phyloP scores from a whole-genome alignment of 2,888 invertebrate genomes.

The Chirona hameri region DNA sequence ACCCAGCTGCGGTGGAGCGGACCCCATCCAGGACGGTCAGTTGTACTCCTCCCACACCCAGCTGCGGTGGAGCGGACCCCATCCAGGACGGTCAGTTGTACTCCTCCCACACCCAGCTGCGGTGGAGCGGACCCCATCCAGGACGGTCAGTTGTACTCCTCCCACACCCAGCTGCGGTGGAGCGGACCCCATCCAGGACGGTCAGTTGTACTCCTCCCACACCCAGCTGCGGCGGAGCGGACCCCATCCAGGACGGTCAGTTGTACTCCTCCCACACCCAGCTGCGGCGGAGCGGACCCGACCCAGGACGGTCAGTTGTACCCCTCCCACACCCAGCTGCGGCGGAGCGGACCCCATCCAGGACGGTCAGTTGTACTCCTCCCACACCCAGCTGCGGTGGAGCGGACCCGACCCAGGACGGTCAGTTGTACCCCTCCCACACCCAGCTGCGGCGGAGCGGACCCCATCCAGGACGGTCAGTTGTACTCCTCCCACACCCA shows the following conservation, averaged over 20 bases:
- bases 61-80: neutral
- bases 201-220: constrained; percentile 13
- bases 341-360: neutral
- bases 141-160: no score
- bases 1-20: neutral
- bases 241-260: no score
- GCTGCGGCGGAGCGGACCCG: neutral
- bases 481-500: constrained; percentile 11
- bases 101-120: constrained; percentile 14
- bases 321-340: constrained; percentile 11
- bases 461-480: no score
- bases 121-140: neutral
- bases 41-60: constrained; percentile 11
- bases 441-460: neutral
- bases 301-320: neutral
- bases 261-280: constrained; percentile 11
- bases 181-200: neutral
- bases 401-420: neutral
- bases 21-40: no score
- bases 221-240: neutral
- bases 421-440: constrained; percentile 3
- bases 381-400: neutral
- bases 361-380: no score
- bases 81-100: no score
- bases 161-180: neutral